Evolutionary conservation across 2,888 invertebrate genomes (phyloP), one percentile per base, ranked within the genome.

Genomic region (Augochlorella aurata): DNA sequence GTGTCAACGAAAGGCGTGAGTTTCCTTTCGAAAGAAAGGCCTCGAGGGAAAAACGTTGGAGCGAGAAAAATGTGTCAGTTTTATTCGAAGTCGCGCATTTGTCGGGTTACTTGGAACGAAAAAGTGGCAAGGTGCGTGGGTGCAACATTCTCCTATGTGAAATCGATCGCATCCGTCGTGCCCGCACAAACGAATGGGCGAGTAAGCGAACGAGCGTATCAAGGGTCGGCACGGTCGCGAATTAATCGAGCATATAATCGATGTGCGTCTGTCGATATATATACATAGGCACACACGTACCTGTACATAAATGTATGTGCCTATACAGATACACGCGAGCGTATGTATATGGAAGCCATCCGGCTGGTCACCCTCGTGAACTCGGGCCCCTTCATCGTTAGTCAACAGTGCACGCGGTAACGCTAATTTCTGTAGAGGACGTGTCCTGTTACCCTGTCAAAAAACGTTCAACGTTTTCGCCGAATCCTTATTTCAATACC

Each of bases 241-340:
- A 93, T 93, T 93, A 93, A 93, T 93, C 93, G 93, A 93, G 93
- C 93, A 91, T 92, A 93, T 93, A 93, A 93, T 93, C 93, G 93
- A 93, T 93, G 92, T 91, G 90, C 86, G 87, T 87, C 87, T 89
- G 90, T 90, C 90, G 91, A 91, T 92, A 86, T 88, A 81, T 86
- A 90, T 91, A 84, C 86, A 82, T 84, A 29, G 1, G 29, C 21
- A 47, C 21, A 47, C 7, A 65, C 8, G 9, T n/a, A 5, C 0
- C 10, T 12, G 44, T 65, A n/a, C 9, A n/a, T 38, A 4, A 8
- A 16, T 14, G 14, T 58, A 61, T 29, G 29, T 8, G 7, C 14
- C 8, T 29, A 38, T 7, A 24, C 8, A 2, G 4, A 38, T 18
- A 16, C 16, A 24, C 8, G 16, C 16, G 0, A 2, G 29, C 18